Conservation (phyloP, 1,140 invertebrate species). For the Stegodyphus dumicola region DNA sequence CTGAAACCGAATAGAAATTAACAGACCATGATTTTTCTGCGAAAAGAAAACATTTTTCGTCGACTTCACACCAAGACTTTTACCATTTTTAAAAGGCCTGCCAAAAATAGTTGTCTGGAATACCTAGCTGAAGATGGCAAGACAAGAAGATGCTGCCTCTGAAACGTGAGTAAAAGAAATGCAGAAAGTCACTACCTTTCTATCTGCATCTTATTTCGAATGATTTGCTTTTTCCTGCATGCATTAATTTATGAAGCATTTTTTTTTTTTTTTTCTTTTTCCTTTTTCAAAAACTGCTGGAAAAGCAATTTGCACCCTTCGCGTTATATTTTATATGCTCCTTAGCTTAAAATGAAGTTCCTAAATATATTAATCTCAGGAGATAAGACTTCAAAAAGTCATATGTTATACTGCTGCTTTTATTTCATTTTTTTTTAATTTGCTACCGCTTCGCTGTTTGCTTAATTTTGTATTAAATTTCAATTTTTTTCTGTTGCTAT, state of each 20-base stretch:
- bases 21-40: too few relatives aligned
- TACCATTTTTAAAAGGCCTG: conserved; percentile 13
- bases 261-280: conserved; percentile 1
- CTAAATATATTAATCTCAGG: conserved; percentile 2
- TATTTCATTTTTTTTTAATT: conserved; percentile 1
- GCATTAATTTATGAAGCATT: background rate
- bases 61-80: background rate
- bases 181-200: conserved; percentile 53
- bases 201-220: conserved; percentile 32
- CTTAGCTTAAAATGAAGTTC: conserved; percentile 20
- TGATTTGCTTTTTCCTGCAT: conserved; percentile 42
- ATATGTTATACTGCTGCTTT: conserved; percentile 6
- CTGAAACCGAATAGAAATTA: too few relatives aligned
- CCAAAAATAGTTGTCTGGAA: conserved; percentile 11
- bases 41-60: too few relatives aligned
- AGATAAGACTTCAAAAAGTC: background rate
- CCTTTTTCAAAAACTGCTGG: conserved; percentile 16
- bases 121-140: conserved; percentile 16
- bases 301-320: conserved; percentile 33
- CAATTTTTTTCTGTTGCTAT: background rate
- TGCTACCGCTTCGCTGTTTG: background rate
- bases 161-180: conserved; percentile 41
- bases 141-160: conserved; percentile 17
- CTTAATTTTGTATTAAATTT: background rate
- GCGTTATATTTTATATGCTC: background rate